These are phyloP conservation scores for Smutsia temminckii DNA, from an alignment of 2,797 vertebrate genomes.

Conservation along the genomic window DNA sequence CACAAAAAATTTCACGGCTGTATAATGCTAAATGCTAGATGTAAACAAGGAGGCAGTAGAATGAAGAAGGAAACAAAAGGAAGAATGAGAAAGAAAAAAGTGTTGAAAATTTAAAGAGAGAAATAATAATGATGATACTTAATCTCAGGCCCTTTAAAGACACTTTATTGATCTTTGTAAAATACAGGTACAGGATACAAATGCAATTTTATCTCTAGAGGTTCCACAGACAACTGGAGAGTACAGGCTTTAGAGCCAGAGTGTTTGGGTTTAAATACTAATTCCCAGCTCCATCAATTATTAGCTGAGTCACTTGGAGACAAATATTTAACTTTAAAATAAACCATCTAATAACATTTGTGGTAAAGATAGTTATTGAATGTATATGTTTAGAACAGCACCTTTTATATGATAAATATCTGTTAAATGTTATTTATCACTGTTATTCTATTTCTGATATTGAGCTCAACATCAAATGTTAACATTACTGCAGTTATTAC, in stretches of 20 bases:
- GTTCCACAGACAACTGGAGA: not conserved
- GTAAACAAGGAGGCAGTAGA: not conserved
- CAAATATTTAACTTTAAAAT: not conserved
- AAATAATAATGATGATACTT: not conserved
- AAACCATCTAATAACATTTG: not conserved
- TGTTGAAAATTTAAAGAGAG: not conserved
- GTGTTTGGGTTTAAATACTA: not conserved
- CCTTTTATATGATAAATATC: not conserved
- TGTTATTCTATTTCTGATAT: not conserved
- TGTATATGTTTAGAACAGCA: not conserved
- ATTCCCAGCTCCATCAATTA: not conserved
- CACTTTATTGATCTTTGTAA: not conserved
- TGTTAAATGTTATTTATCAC: not conserved
- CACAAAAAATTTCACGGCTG: slow-evolving; percentile 16
- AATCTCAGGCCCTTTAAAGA: not conserved
- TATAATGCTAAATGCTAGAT: slow-evolving; percentile 20
- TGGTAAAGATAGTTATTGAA: slow-evolving; percentile 1
- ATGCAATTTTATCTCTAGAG: not conserved
- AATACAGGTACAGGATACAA: not conserved
- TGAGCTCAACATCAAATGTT: not conserved
- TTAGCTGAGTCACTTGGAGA: not conserved
- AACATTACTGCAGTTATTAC: not conserved
- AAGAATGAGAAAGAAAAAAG: slow-evolving; percentile 16
- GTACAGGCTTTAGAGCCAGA: not conserved
- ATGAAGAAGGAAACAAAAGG: not conserved